These are phyloP conservation scores for Yponomeuta malinellus DNA, from an alignment of 2,888 invertebrate genomes.

Conservation along the genomic window DNA sequence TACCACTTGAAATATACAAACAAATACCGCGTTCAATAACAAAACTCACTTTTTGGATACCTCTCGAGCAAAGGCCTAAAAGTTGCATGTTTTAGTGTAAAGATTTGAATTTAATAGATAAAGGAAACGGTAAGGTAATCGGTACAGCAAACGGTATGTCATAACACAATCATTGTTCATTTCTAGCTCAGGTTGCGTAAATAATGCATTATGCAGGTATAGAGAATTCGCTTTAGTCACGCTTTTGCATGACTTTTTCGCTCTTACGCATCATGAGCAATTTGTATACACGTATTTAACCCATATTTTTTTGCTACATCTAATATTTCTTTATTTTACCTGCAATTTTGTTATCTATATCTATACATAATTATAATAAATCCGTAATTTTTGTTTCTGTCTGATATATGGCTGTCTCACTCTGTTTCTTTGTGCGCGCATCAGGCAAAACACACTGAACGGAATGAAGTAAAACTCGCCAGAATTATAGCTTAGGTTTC, in stretches of 20 bases:
- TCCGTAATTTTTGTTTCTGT: too few relatives aligned
- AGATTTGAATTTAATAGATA: background rate
- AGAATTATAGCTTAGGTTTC: too few relatives aligned
- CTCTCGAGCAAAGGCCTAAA: background rate
- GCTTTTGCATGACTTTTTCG: slow-evolving; percentile 7
- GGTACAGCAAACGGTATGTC: background rate
- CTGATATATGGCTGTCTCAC: too few relatives aligned
- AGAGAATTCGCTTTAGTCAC: slow-evolving; percentile 13
- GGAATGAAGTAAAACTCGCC: too few relatives aligned
- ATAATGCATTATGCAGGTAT: slow-evolving; percentile 4
- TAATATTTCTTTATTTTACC: background rate
- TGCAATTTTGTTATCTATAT: too few relatives aligned
- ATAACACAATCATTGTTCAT: slow-evolving; percentile 12
- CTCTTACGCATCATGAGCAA: slow-evolving; percentile 23
- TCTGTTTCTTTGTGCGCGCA: too few relatives aligned
- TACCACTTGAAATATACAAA: slow-evolving; percentile 39
- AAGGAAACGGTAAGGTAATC: background rate
- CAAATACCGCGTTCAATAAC: slow-evolving; percentile 23
- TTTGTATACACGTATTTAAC: slow-evolving; percentile 2
- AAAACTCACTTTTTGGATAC: background rate
- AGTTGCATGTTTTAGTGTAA: background rate
- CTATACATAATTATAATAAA: too few relatives aligned
- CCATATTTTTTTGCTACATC: slow-evolving; percentile 20
- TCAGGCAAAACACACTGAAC: too few relatives aligned
- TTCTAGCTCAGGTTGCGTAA: slow-evolving; percentile 12